A percentile compares a stretch with the other conserved stretches of the same genome.
phyloP scores from a whole-genome alignment of 2,888 invertebrate species.

The Allophyes oxyacanthae region DNA sequence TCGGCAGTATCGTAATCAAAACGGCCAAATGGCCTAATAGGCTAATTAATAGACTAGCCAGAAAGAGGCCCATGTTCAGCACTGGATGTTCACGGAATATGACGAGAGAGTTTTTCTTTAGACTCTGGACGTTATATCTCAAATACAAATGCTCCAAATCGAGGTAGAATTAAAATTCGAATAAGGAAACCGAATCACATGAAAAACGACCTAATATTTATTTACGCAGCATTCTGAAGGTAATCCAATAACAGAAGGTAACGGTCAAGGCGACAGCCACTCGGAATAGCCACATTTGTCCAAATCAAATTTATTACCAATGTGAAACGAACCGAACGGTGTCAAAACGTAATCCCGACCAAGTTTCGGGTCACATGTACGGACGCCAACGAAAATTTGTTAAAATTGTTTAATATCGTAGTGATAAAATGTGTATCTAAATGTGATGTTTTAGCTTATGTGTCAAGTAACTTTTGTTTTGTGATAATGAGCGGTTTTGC shows the following conservation, averaged over 20 bases:
- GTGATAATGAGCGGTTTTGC: no score
- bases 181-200: constrained; percentile 46
- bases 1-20: no score
- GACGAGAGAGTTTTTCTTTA: no score
- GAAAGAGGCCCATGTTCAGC: no score
- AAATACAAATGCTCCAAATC: constrained; percentile 12
- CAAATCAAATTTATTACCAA: constrained; percentile 60
- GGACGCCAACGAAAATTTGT: constrained; percentile 16
- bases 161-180: constrained; percentile 24
- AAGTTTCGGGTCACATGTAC: constrained; percentile 51
- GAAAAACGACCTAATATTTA: constrained; percentile 38
- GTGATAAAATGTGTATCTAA: constrained; percentile 12
- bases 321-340: constrained; percentile 62
- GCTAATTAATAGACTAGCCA: no score
- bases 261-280: constrained; percentile 52
- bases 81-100: no score
- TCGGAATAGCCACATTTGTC: constrained; percentile 54
- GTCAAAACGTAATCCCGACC: constrained; percentile 59
- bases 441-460: neutral
- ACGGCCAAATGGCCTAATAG: no score
- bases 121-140: no score
- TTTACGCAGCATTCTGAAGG: constrained; percentile 43
- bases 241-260: constrained; percentile 57
- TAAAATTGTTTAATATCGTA: constrained; percentile 29
- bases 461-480: no score